Base-by-base conservation (phyloP, 2,797 vertebrate genomes). In the Dromococcyx pavoninus region DNA sequence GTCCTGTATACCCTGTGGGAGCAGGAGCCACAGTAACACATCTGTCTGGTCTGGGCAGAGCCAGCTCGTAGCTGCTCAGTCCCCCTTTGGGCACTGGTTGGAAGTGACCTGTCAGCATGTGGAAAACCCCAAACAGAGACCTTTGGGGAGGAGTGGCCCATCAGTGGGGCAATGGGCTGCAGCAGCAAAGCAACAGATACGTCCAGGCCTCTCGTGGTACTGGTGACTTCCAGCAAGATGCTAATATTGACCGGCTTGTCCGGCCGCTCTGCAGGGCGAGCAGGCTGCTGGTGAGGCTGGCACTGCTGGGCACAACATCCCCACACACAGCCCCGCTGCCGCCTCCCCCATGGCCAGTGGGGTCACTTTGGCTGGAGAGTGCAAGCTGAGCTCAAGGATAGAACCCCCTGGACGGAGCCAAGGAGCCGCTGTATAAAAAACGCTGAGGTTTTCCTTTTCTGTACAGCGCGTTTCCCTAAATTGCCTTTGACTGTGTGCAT, bases 401-500 rank as follows among this genome's bases (percentile, higher is more conserved):
- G 96, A 97, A 74, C 92, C 97, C 96, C 97, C 95, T 96, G 96
- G 97, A 97, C 88, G 43, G 89, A 97, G 95, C 88, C 96, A 96
- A 97, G 94, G 97, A 95, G 90, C 94, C 87, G 76, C 96, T 33
- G 76, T 83, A 92, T 93, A 65, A 96, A 98, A 99, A 99, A 98
- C 99, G 99, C 99, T 99, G 99, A 99, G 99, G 99, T 99, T 99
- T 99, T 98, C 98, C 98, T 99, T 99, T 99, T 98, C 97, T 60
- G 98, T 98, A 98, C 98, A 98, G 98, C 95, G 98, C 98, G 98
- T 99, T 99, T 99, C 98, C 97, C 98, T 99, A 99, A 99, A 99
- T 99, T 99, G 99, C 99, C 99, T 99, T 99, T 99, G 99, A 99
- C 99, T 99, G 99, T 98, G 98, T 99, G 99, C 99, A 99, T 99